Conservation (phyloP, 1,140 invertebrate species). For the Drosophila nikananu region DNA sequence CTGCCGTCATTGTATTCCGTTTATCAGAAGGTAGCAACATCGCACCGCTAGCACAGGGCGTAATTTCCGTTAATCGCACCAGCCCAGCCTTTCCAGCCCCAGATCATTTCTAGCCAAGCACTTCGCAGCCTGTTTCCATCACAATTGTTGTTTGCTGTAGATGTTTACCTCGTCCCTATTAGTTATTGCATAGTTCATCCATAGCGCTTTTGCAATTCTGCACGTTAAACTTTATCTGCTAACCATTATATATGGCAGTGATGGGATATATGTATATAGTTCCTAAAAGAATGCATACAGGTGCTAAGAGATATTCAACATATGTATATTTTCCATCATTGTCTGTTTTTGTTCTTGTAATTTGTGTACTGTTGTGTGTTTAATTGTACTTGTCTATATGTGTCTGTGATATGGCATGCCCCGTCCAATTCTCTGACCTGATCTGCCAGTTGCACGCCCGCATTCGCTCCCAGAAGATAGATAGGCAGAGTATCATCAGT, state of each 20-base stretch:
- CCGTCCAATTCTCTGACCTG: slow-evolving; percentile 1
- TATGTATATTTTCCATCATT: slow-evolving; percentile 11
- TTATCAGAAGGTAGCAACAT: slow-evolving; percentile 91
- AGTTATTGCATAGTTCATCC: slow-evolving; percentile 33
- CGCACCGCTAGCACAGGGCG: slow-evolving; percentile 21
- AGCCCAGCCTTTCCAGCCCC: slow-evolving; percentile 8
- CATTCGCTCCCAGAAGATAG: slow-evolving; percentile 59
- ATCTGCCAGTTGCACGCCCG: slow-evolving; percentile 61
- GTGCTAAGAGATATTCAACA: neutral
- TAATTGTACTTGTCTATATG: slow-evolving; percentile 50
- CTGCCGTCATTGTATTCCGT: slow-evolving; percentile 92
- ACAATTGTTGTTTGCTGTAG: slow-evolving; percentile 17
- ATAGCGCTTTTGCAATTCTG: slow-evolving; percentile 54
- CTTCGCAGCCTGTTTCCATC: slow-evolving; percentile 6
- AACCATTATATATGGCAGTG: neutral
- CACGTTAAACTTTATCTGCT: slow-evolving; percentile 25
- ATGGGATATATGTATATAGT: slow-evolving; percentile 5
- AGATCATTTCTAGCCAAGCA: slow-evolving; percentile 13
- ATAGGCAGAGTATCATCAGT: slow-evolving; percentile 62
- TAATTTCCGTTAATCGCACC: slow-evolving; percentile 11
- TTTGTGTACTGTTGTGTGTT: slow-evolving; percentile 40
- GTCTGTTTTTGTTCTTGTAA: slow-evolving; percentile 24
- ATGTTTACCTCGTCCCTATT: slow-evolving; percentile 11
- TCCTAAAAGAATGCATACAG: neutral
- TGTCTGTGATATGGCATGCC: slow-evolving; percentile 46